These are phyloP conservation scores for Sturnira hondurensis DNA, from an alignment of 2,113 vertebrate genomes.

Conservation along the genomic window DNA sequence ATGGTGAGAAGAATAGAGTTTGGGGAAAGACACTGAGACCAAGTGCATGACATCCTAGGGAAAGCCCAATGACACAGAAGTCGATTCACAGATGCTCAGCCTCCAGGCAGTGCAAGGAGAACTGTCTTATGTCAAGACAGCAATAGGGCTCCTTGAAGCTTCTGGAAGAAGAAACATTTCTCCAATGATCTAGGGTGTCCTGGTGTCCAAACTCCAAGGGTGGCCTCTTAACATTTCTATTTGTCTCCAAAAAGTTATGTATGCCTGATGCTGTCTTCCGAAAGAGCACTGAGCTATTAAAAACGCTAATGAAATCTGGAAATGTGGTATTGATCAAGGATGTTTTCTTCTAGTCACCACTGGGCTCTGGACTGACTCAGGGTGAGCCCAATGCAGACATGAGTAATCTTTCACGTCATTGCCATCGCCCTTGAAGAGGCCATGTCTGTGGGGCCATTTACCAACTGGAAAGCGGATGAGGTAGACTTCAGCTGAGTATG, in stretches of 20 bases:
- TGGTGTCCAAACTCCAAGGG: conserved; percentile 1
- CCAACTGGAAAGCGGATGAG: background rate
- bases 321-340: conserved; percentile 61
- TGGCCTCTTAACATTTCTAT: background rate
- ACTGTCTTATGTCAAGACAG: background rate
- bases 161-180: background rate
- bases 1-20: background rate
- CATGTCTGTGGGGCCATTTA: background rate
- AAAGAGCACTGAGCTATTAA: conserved; percentile 24
- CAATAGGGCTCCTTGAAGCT: fast-evolving
- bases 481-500: background rate
- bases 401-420: background rate
- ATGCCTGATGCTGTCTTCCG: background rate
- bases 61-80: background rate
- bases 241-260: background rate
- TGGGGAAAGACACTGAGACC: background rate
- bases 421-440: background rate
- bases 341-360: conserved; percentile 36
- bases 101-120: fast-evolving
- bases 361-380: conserved; percentile 29
- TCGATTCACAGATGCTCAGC: background rate
- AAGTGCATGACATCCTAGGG: background rate
- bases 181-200: background rate
- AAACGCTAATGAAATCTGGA: conserved; percentile 44
- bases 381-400: background rate